Evolutionary conservation across 2,888 invertebrate species (phyloP), one percentile per base, ranked within the genome.

Genomic region (Bursaphelenchus okinawaensis): DNA sequence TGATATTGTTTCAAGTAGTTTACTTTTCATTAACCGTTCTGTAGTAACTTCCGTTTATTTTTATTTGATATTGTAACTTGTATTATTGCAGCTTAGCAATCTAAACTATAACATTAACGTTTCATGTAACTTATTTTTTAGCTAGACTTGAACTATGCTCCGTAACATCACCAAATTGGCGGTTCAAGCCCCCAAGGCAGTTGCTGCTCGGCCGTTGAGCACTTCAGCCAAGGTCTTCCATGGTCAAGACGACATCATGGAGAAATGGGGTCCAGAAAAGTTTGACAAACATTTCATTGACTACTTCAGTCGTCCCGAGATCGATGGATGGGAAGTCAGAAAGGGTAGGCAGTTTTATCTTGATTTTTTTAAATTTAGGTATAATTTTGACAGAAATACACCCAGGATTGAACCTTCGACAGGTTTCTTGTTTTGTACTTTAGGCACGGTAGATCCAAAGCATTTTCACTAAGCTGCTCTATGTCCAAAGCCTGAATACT

Each of bases 241-340:
- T 23, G 31, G 22, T 31, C 70, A 74, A 50, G 75, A 74, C 51
- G 74, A 74, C 55, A 75, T 79, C 68, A 79, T 79, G 79, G 78
- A 76, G 74, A 80, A 80, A 68, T 80, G 80, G 80, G 75, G 79
- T 52, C 75, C 78, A 64, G 78, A 78, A 52, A 76, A 78, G 66
- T 81, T 81, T 69, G 81, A 81, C 69, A 77, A 76, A 63, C 78
- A 80, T 68, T 81, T 80, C 73, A 77, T 81, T 69, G 76, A 78
- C 69, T 81, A 80, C 59, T 71, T 81, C 64, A 79, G 58, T 67
- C 74, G 80, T 9, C 76, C 80, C 52, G 82, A 82, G 61, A 80
- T 82, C 67, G 82, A 82, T 67, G 81, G 80, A 62, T 82, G 82
- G 82, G 77, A 81, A 70, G 75, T 83, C 29, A 71, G 82, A 67